Evolutionary conservation across 2,888 invertebrate species (phyloP).

Genomic region (Matsumyia berberina): DNA sequence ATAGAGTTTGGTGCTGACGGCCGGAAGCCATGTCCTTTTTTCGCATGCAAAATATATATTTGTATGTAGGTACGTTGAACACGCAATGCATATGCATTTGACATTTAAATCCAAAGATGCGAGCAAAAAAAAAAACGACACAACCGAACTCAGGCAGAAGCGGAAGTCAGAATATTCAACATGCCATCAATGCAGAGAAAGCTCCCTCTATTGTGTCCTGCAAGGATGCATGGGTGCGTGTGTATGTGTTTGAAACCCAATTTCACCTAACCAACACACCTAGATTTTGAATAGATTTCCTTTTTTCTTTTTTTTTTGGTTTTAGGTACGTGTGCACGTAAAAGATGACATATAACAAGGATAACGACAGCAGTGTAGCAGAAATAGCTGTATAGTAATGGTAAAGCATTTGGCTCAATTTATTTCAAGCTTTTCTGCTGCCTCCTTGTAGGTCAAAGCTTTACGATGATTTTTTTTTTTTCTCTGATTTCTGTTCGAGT

Average conservation of each 20-base stretch:
- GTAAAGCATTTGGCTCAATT: conserved; percentile 61
- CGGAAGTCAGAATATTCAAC: conserved; percentile 72
- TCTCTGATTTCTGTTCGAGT: conserved; percentile 35
- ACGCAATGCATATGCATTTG: conserved; percentile 73
- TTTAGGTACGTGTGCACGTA: conserved; percentile 43
- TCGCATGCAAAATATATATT: conserved; percentile 42
- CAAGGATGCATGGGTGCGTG: conserved; percentile 18
- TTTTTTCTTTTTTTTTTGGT: conserved; percentile 13
- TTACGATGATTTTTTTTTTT: conserved; percentile 21
- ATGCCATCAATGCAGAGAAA: conserved; percentile 67
- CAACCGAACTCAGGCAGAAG: conserved; percentile 22
- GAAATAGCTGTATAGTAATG: conserved; percentile 47
- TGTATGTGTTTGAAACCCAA: conserved; percentile 33
- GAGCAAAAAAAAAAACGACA: conserved; percentile 27
- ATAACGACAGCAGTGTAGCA: conserved; percentile 50
- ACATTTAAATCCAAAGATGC: conserved; percentile 57
- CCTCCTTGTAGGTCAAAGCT: conserved; percentile 76
- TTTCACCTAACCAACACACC: conserved; percentile 59
- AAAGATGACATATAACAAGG: conserved; percentile 69
- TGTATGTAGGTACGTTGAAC: conserved; percentile 37
- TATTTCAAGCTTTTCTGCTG: conserved; percentile 68
- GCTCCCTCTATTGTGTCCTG: conserved; percentile 59
- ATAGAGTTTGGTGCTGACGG: conserved; percentile 22
- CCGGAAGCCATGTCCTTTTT: conserved; percentile 63
- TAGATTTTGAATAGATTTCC: conserved; percentile 56